Conservation (phyloP, 2,888 invertebrate genomes). For the Cerceris ruficornis region DNA sequence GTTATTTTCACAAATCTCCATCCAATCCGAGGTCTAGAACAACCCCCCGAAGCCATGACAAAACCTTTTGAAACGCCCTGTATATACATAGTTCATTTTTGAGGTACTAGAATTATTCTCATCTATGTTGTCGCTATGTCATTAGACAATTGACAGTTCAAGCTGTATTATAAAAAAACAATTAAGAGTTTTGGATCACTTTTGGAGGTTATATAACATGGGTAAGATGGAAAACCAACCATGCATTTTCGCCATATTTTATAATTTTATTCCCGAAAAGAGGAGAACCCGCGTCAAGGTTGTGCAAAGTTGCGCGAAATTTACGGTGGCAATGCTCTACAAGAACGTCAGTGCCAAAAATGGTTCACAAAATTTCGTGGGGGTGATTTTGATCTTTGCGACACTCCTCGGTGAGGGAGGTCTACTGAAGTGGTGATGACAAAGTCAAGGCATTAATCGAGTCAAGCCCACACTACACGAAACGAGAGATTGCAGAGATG, state of each 20-base stretch:
- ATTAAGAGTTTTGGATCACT: slow-evolving; percentile 2
- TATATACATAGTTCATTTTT: too few species aligned
- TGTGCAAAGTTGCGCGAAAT: slow-evolving; percentile 26
- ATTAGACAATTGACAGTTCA: slow-evolving; percentile 5
- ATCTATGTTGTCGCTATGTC: slow-evolving; percentile 10
- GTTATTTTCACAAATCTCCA: too few species aligned
- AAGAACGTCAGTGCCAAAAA: slow-evolving; percentile 51
- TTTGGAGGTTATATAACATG: slow-evolving; percentile 6
- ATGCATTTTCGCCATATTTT: slow-evolving; percentile 11
- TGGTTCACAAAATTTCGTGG: slow-evolving; percentile 60
- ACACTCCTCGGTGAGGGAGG: slow-evolving; percentile 54
- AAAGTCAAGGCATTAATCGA: too few species aligned
- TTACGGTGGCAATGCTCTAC: slow-evolving; percentile 25
- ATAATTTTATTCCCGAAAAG: slow-evolving; percentile 4
- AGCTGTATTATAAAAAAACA: neutral
- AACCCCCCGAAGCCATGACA: too few species aligned
- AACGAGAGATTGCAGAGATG: slow-evolving; percentile 9
- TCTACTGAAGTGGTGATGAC: slow-evolving; percentile 46
- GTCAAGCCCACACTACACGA: neutral
- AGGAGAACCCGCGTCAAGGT: slow-evolving; percentile 9
- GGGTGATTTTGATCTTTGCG: slow-evolving; percentile 59
- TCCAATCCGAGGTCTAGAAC: too few species aligned
- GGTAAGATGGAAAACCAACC: slow-evolving; percentile 7
- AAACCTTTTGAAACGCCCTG: too few species aligned
- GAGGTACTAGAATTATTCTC: slow-evolving; percentile 5